Base-by-base conservation (phyloP, 2,888 invertebrate species). In the Deroplatys truncata region DNA sequence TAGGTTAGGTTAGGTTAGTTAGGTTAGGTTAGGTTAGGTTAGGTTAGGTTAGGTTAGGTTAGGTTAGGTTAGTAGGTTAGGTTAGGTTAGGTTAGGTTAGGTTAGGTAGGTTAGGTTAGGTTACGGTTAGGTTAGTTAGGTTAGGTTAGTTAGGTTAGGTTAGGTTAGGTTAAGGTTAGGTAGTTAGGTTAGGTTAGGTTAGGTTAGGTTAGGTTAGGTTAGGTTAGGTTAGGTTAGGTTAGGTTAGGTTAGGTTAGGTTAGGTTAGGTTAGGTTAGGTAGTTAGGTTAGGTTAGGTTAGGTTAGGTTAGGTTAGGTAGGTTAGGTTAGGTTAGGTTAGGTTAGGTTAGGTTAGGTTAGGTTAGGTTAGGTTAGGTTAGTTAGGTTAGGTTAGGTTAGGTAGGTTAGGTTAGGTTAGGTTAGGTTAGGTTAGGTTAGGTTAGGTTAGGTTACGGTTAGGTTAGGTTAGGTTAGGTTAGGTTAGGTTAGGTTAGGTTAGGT, bases 331-430 rank as follows among this genome's bases (percentile, higher is more conserved):
- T 90, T 91, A 35, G 35, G 35, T 35, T 35, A 35, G 35, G 35
- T 35, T 35, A 91, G 91, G 91, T 91, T 91, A 91, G 90, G 91
- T 91, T 91, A 91, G 91, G 91, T 91, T 91, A 88, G 90, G 90
- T 91, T 91, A 91, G 91, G 91, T 91, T 91, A 91, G 91, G 90
- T 91, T 91, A 91, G 91, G 91, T 92, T 91, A 88, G 90, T 91
- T 91, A 91, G 90, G 89, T 91, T 88, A 89, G 90, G 90, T 91
- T 91, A 90, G 91, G 90, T 91, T 91, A 89, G 91, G 91, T 91
- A 91, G 90, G 89, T 90, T 91, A 90, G 90, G 35, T 35, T 35
- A 35, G 35, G 35, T 35, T 35, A 35, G 35, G 35, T 35, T 35
- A 35, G 35, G 35, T 35, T 5, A 9, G 9, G 35, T 5, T 35